Evolutionary conservation across 2,797 vertebrate genomes (phyloP).

Genomic region (Alosa sapidissima): DNA sequence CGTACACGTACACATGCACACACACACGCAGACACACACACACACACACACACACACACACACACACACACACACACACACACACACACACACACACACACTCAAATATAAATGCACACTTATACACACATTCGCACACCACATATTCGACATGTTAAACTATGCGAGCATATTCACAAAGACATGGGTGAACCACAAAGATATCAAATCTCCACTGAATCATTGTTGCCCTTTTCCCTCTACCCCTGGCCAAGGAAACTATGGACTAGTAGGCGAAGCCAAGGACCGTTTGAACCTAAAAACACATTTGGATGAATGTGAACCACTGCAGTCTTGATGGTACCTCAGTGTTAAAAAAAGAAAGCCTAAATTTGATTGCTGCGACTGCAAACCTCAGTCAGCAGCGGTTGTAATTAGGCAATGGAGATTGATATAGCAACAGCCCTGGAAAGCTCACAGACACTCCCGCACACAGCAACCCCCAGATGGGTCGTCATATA

Average conservation of each 20-base stretch:
- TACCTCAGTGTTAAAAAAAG: neutral
- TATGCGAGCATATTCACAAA: neutral
- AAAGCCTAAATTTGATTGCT: neutral
- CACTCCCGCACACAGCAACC: neutral
- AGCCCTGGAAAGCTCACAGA: neutral
- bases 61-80: too few species aligned
- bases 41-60: neutral
- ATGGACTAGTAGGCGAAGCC: neutral
- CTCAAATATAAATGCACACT: neutral
- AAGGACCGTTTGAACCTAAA: neutral
- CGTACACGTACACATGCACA: too few species aligned
- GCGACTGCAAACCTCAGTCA: neutral
- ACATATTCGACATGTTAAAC: conserved; percentile 1
- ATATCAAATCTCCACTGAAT: neutral
- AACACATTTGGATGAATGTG: conserved; percentile 10
- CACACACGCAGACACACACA: neutral
- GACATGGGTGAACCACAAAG: conserved; percentile 21
- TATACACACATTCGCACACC: neutral
- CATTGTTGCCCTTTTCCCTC: neutral
- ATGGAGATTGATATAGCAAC: neutral
- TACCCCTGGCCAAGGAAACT: conserved; percentile 21
- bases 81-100: neutral
- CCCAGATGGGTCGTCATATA: neutral
- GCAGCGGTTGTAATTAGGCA: neutral
- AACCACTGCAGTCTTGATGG: neutral